Base-by-base conservation (phyloP, 2,888 invertebrate species). In the Cryptosula pallasiana region DNA sequence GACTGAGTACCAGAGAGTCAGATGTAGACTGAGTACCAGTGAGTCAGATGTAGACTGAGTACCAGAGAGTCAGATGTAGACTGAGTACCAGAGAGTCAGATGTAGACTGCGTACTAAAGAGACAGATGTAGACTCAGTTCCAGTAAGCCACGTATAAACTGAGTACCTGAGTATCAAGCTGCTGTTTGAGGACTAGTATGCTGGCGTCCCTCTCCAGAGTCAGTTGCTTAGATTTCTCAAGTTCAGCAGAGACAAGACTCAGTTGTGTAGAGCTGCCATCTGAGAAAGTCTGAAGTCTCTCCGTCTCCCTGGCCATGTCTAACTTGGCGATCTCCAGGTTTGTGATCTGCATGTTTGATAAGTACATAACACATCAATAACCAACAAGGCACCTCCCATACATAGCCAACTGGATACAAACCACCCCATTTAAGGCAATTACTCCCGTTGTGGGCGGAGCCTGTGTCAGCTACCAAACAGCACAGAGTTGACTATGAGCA, bases 141-240 rank as follows among this genome's bases (percentile, higher is more conserved):
- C n/a, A n/a, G n/a, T n/a, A n/a, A 9, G 45, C 9, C 20, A 45
- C 45, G 20, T 45, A 25, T 32, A 63, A n/a, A 5, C 32, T 32
- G 13, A 13, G 63, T 32, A 63, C 63, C 63, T 63, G 27, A 63
- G 63, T 32, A 32, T 63, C 63, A 5, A 63, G 2, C 27, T 63
- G 63, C 32, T 32, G 25, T 32, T 63, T 20, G 2, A 63, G 63
- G 25, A 23, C 25, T 27, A 63, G 63, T 9, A 63, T 27, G 32
- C 32, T 63, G 27, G 63, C 32, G 9, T 63, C 63, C 63, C 34
- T 63, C 34, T 63, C 63, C 9, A 27, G 32, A 13, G 32, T n/a
- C 13, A 32, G 25, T 34, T 29, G 27, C 32, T 27, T 63, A 34
- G 32, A 3, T 25, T 34, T 32, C 5, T 63, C 63, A 16, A 63